These are phyloP conservation scores for Poecilobothrus nobilitatus DNA, from an alignment of 2,888 invertebrate species.

Conservation along the genomic window DNA sequence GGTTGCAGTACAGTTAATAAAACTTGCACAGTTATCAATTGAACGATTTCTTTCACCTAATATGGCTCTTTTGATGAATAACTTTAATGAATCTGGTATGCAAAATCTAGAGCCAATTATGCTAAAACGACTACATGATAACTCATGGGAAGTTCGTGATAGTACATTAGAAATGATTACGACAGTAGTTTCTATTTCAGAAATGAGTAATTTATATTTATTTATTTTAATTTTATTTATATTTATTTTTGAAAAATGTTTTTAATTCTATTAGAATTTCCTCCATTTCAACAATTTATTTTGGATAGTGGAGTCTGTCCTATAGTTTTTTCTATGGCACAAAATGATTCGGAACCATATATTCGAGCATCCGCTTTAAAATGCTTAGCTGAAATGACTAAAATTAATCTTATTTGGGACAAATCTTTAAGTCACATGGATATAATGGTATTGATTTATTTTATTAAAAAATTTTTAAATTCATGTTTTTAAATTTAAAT, in stretches of 20 bases:
- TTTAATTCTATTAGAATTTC: too few species aligned
- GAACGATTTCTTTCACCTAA: conserved; percentile 70
- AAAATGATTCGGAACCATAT: conserved; percentile 63
- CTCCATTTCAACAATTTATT: conserved; percentile 65
- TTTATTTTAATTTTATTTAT: conserved; percentile 2
- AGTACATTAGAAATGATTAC: conserved; percentile 64
- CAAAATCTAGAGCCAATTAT: conserved; percentile 59
- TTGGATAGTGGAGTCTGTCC: conserved; percentile 56
- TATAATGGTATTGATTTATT: conserved; percentile 48
- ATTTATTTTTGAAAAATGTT: too few species aligned
- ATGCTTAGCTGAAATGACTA: conserved; percentile 59
- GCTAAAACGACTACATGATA: conserved; percentile 60
- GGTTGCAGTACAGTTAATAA: conserved; percentile 62
- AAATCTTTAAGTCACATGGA: conserved; percentile 50
- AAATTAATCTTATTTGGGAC: conserved; percentile 60
- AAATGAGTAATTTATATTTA: conserved; percentile 50
- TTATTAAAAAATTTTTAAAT: conserved; percentile 14
- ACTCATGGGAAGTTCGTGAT: conserved; percentile 71
- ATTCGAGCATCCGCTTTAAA: conserved; percentile 67
- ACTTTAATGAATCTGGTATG: conserved; percentile 54
- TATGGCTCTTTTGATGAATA: conserved; percentile 62
- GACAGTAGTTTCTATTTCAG: conserved; percentile 60
- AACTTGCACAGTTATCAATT: conserved; percentile 59
- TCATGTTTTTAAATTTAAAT: conserved; percentile 17
- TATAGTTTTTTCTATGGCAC: conserved; percentile 56